These are phyloP conservation scores for Hydropsyche tenuis DNA, from an alignment of 1,140 invertebrate genomes.

Conservation along the genomic window DNA sequence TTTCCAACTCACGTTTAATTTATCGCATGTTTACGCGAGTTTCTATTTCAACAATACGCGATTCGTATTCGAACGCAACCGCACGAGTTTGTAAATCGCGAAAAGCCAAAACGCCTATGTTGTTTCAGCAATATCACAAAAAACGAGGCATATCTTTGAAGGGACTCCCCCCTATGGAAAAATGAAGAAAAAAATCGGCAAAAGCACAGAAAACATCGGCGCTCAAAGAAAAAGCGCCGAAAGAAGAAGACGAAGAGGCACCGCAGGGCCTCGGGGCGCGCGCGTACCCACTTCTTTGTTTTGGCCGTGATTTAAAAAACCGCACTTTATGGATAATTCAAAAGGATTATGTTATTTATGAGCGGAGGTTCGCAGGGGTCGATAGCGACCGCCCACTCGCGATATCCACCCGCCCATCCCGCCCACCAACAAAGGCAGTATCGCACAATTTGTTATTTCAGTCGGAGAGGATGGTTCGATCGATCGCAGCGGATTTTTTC, in stretches of 20 bases:
- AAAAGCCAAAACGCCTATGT: background rate
- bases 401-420: too few species aligned
- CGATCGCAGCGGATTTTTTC: background rate
- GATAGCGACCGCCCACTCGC: conserved; percentile 6
- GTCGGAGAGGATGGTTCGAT: background rate
- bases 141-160: too few species aligned
- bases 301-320: conserved; percentile 33
- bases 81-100: background rate
- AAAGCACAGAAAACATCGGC: conserved; percentile 19
- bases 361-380: conserved; percentile 19
- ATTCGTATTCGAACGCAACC: background rate
- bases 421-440: too few species aligned
- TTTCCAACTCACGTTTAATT: too few species aligned
- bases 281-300: conserved; percentile 30
- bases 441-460: conserved; percentile 24
- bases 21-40: too few species aligned
- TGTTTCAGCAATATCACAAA: too few species aligned
- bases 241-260: conserved; percentile 27
- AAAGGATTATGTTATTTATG: conserved; percentile 47
- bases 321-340: conserved; percentile 45
- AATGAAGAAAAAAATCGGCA: background rate
- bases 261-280: conserved; percentile 21
- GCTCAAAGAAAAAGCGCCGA: conserved; percentile 13
- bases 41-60: background rate
- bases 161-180: too few species aligned